These are phyloP conservation scores for Rhaphigaster nebulosa DNA, from an alignment of 2,888 invertebrate genomes.

Conservation along the genomic window DNA sequence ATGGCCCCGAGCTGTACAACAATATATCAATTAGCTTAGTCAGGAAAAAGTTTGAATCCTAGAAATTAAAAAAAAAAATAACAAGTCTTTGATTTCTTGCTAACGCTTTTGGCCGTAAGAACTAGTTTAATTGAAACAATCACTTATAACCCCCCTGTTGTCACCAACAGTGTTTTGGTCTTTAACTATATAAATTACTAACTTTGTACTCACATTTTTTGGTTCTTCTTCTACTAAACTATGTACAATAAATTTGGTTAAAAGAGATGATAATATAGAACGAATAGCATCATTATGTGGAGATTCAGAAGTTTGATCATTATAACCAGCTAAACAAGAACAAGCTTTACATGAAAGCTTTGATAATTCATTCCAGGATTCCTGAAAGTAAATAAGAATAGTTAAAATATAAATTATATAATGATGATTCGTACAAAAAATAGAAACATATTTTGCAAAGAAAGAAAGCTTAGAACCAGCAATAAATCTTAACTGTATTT, in stretches of 20 bases:
- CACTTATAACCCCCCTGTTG: neutral
- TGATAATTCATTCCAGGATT: conserved; percentile 92
- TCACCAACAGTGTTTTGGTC: neutral
- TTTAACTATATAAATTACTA: neutral
- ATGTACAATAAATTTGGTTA: conserved; percentile 90
- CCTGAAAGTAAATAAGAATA: conserved; percentile 72
- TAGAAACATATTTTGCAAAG: neutral
- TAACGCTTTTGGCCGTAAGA: neutral
- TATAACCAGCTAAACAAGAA: conserved; percentile 84
- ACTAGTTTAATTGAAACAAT: neutral
- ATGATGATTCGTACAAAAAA: neutral
- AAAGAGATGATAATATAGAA: conserved; percentile 76
- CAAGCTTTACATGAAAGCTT: conserved; percentile 88
- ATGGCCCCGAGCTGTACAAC: too few relatives aligned
- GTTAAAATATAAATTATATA: conserved; percentile 53
- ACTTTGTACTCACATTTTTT: conserved; percentile 76
- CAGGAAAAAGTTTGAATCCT: neutral
- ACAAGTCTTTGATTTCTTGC: neutral
- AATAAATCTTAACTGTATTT: too few relatives aligned
- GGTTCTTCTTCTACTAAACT: conserved; percentile 81
- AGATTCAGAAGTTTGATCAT: conserved; percentile 72
- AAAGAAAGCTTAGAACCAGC: neutral
- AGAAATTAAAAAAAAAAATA: neutral
- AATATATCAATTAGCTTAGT: too few relatives aligned
- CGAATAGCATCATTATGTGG: conserved; percentile 75